These are phyloP conservation scores for Epizoanthus ramosus DNA, from an alignment of 92 coral and sea anemone species.

Conservation along the genomic window DNA sequence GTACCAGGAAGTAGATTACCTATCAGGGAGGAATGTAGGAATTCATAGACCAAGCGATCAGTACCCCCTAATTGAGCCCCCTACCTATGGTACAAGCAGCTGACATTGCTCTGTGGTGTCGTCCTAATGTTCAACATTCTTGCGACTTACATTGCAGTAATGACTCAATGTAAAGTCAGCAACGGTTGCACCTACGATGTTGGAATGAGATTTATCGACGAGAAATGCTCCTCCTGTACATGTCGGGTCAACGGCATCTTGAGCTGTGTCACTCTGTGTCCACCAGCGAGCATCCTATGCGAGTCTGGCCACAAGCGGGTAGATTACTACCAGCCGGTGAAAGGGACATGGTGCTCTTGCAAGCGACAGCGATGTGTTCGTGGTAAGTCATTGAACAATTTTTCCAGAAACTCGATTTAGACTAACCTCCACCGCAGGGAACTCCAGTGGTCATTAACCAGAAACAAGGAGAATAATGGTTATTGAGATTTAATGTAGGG, in stretches of 20 bases:
- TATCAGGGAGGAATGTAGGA: no score
- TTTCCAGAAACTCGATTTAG: no score
- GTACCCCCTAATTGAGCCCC: no score
- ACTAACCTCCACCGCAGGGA: no score
- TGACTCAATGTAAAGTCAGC: neutral
- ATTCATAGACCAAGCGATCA: no score
- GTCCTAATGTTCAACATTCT: no score
- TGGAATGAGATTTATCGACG: neutral
- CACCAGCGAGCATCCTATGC: neutral
- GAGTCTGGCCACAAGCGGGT: neutral
- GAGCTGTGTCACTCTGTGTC: neutral
- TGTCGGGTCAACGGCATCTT: neutral
- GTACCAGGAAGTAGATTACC: no score
- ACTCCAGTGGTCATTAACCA: no score
- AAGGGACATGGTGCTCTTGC: conserved; percentile 19
- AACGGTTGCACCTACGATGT: neutral
- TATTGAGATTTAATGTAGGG: no score
- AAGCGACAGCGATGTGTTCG: conserved; percentile 14
- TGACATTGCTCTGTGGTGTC: neutral
- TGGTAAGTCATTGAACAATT: neutral
- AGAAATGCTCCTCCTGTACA: neutral
- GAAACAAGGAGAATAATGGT: no score
- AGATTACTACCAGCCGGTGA: neutral
- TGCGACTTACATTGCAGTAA: neutral
- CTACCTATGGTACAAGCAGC: neutral